These are phyloP conservation scores for Etheostoma nigrum DNA, from an alignment of 2,797 vertebrate species.

Conservation along the genomic window DNA sequence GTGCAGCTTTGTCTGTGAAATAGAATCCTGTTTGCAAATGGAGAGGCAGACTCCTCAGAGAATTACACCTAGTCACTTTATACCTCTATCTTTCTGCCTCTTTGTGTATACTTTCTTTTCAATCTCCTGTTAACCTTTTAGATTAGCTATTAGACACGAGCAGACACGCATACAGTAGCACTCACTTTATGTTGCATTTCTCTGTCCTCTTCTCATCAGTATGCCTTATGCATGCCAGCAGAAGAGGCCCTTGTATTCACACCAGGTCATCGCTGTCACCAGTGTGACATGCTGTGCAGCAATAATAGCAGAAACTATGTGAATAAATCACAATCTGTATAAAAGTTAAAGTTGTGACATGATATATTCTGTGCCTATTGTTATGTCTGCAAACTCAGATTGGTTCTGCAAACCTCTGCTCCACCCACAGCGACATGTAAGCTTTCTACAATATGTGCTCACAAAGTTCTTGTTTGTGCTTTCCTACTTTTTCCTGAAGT, in stretches of 20 bases:
- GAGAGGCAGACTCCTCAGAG: conserved; percentile 36
- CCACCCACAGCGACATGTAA: neutral
- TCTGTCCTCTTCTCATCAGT: conserved; percentile 41
- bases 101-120: conserved; percentile 5
- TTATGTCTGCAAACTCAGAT: conserved; percentile 25
- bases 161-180: conserved; percentile 10
- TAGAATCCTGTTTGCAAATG: conserved; percentile 32
- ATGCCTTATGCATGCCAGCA: conserved; percentile 14
- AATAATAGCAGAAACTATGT: conserved; percentile 8
- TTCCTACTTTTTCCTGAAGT: conserved; percentile 11
- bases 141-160: conserved; percentile 7
- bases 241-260: conserved; percentile 27
- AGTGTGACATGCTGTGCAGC: conserved; percentile 7
- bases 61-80: conserved; percentile 22
- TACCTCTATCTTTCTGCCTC: conserved; percentile 9
- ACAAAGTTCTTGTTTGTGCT: conserved; percentile 10
- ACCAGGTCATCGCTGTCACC: conserved; percentile 19
- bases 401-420: conserved; percentile 40
- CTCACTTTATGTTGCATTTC: conserved; percentile 18
- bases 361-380: conserved; percentile 29
- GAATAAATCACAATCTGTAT: conserved; percentile 23
- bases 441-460: conserved; percentile 34
- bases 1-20: conserved; percentile 50
- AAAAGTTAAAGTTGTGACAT: conserved; percentile 21
- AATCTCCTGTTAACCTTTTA: conserved; percentile 29